These are phyloP conservation scores for Melopsittacus undulatus DNA, from an alignment of 2,797 vertebrate genomes.

Conservation along the genomic window DNA sequence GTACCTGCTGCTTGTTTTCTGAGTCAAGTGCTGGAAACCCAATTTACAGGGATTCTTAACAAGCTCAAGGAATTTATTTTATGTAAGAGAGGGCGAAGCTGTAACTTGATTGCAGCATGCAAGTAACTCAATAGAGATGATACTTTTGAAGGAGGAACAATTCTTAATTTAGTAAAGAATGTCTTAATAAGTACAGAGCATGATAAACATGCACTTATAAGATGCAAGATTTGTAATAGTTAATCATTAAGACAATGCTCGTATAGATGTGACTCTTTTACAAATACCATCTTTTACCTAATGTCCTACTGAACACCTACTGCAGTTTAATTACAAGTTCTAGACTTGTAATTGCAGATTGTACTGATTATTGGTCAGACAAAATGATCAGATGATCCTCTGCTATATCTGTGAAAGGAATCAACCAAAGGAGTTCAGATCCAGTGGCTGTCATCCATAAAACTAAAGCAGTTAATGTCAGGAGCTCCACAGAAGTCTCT, in stretches of 20 bases:
- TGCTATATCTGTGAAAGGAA: neutral
- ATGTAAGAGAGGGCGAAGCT: neutral
- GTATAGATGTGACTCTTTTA: neutral
- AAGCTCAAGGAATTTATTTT: neutral
- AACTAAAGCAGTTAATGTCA: neutral
- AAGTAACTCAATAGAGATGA: neutral
- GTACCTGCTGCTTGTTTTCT: neutral
- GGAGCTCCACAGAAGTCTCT: neutral
- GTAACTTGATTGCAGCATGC: neutral
- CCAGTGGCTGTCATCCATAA: neutral
- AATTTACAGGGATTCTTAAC: neutral
- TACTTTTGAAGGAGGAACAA: neutral
- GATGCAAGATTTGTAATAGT: neutral
- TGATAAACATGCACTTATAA: neutral
- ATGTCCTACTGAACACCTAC: neutral
- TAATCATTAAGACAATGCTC: neutral
- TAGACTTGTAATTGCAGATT: neutral
- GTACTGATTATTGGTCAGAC: neutral
- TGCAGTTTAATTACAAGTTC: neutral
- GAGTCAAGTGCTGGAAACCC: neutral
- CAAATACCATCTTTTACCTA: neutral
- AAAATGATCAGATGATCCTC: neutral
- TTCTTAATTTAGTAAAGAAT: neutral
- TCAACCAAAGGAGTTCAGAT: neutral
- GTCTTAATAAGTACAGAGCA: neutral